Base-by-base conservation (phyloP, 1,140 invertebrate genomes). In the Stegodyphus dumicola region DNA sequence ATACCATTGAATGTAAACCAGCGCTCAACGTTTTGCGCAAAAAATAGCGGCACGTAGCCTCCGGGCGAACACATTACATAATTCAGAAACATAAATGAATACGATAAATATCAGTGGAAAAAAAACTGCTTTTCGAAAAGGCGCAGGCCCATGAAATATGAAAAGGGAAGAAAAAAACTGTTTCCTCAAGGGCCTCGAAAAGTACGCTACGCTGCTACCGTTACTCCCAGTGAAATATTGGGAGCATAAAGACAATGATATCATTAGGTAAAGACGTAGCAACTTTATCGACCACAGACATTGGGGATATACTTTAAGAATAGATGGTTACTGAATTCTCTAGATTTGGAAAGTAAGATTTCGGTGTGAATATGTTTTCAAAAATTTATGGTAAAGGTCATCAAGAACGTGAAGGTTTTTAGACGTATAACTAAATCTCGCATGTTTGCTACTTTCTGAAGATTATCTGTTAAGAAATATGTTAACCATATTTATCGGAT, bases 61-160 rank as follows among this genome's bases (percentile, higher is more conserved):
- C 49, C 48, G 69, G 69, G 9, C 69, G 69, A 71, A 71, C 9
- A 71, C 69, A 71, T 48, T 78, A 78, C 77, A 78, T 78, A 54
- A 78, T 78, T 78, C 77, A 78, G 60, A 33, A 78, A 52, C 65
- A 64, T 78, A 78, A 78, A 78, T 78, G 77, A 78, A 78, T 78
- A 78, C 77, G 69, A 78, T 78, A 78, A 78, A 78, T 78, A 78
- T 78, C 65, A 48, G 65, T 18, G 77, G 13, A 67, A 77, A 77
- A n/a, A 78, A 78, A 69, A 54, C 15, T 15, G 48, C 49, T 65
- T 48, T 69, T 69, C n/a, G 77, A 54, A 54, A 48, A 69, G 77
- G 51, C 67, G 52, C 49, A 54, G 77, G 49, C 65, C 77, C 64
- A 78, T 78, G 77, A 78, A 78, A 78, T 78, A 78, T 78, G 77